These are phyloP conservation scores for Corythornis cristatus DNA, from an alignment of 2,113 vertebrate species.

Conservation along the genomic window DNA sequence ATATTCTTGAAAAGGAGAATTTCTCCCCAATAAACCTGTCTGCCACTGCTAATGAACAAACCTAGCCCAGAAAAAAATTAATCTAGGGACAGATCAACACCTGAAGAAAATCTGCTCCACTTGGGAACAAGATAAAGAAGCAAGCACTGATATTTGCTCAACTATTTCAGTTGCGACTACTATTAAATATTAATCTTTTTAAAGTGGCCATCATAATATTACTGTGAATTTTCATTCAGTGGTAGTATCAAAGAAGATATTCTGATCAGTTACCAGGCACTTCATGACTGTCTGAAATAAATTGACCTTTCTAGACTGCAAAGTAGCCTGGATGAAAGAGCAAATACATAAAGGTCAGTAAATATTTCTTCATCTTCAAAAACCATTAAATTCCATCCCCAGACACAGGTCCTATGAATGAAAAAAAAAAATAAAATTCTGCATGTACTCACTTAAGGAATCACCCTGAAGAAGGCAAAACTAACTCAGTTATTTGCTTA, in stretches of 20 bases:
- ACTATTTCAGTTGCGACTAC: neutral
- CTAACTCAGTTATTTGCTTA: neutral
- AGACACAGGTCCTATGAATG: neutral
- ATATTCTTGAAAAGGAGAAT: neutral
- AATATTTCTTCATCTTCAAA: conserved; percentile 50
- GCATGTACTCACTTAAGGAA: neutral
- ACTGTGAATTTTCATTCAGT: neutral
- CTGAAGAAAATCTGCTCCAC: neutral
- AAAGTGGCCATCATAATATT: neutral
- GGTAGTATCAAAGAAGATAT: neutral
- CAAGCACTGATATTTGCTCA: neutral
- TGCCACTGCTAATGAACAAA: neutral
- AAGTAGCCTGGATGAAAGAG: conserved; percentile 24
- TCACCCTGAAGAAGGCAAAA: neutral
- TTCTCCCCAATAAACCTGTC: neutral
- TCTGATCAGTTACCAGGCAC: neutral
- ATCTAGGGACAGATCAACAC: neutral
- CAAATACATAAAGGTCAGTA: conserved; percentile 27
- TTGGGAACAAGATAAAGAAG: neutral
- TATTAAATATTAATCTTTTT: neutral
- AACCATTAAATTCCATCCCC: neutral
- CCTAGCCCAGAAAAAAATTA: neutral
- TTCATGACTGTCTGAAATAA: conserved; percentile 15
- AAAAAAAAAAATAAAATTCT: neutral
- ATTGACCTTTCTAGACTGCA: conserved; percentile 34